Base-by-base conservation (phyloP, 2,797 vertebrate genomes). In the Tapera naevia region DNA sequence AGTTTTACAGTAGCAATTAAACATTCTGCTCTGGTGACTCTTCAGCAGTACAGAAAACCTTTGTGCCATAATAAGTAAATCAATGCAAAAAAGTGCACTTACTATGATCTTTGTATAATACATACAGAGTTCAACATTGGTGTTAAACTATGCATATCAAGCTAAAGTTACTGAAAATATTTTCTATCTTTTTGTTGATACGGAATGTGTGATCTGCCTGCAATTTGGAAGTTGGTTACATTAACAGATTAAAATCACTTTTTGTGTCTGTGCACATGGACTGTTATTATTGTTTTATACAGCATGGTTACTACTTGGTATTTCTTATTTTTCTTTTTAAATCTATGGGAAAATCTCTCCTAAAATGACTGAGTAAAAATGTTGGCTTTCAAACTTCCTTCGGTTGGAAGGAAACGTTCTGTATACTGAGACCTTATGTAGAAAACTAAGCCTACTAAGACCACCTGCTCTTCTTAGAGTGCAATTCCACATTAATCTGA, bases 71-170 rank as follows among this genome's bases (percentile, higher is more conserved):
- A 91, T 58, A 67, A 79, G 22, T 75, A 93, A 89, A 97, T 91
- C 78, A 94, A 95, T 27, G 56, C 80, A 96, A 91, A 86, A 21
- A 96, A 96, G 97, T 95, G 75, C 95, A 95, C 96, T 97, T 97
- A 96, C 35, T 94, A 88, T 89, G 86, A 94, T 72, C 83, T 96
- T 94, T 94, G 76, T 96, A 94, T 92, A 80, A 46, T 61, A 88
- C 33, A 48, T 94, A 89, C 66, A 95, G 93, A 96, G 84, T 91
- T 94, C 95, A 89, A 88, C 58, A 82, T 85, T 33, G 21, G 70
- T 88, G 83, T 97, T 93, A 86, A 97, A 95, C 91, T 92, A 90
- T 95, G 87, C 82, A 93, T 82, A 82, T 62, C 37, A 72, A 87
- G 79, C 64, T 94, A 73, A 81, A 96, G 50, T 80, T 90, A 57